Base-by-base conservation (phyloP, 1,140 invertebrate species). In the Phthorimaea operculella region DNA sequence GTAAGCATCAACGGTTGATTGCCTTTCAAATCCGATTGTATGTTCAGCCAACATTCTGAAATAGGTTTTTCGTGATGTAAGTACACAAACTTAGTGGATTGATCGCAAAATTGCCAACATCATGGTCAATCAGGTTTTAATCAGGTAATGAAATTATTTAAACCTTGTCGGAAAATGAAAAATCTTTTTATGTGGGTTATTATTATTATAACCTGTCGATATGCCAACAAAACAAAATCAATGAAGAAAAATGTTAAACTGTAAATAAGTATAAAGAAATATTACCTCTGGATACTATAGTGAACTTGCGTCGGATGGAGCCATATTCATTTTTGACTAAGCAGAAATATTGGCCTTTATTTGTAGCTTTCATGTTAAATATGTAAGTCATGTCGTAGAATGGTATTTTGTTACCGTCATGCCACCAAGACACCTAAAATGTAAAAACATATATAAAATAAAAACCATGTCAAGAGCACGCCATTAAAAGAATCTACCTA, bases 281-380 rank as follows among this genome's bases (percentile, higher is more conserved):
- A 34, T 34, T 58, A 77, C 74, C 66, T 55, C 48, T 50, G 16
- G 52, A 48, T 9, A 47, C 33, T 12, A 78, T 58, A 1, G 57
- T 39, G 49, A 70, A 76, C 6, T 57, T 62, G 4, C 74, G 60
- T 9, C 42, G 57, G 4, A 73, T 72, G 34, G 18, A 60, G 10
- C 74, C 76, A 51, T 61, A 68, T 4, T 48, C 47, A 51, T 79
- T 79, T n/a, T 33, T 58, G 1, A 75, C 63, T 21, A 58, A 51
- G 50, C 76, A 79, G 1, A 47, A 55, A 21, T 71, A 79, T 8
- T 48, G 51, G 39, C 72, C 74, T 17, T 62, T 55, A 33, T 64
- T 51, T n/a, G 49, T 50, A 8, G n/a, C 6, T 42, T 17, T 56
- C 66, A 71, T 70, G 8, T 44, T 33, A 11, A 68, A 44, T 10